Evolutionary conservation across 2,888 invertebrate species (phyloP).

Genomic region (Tenodera sinensis): DNA sequence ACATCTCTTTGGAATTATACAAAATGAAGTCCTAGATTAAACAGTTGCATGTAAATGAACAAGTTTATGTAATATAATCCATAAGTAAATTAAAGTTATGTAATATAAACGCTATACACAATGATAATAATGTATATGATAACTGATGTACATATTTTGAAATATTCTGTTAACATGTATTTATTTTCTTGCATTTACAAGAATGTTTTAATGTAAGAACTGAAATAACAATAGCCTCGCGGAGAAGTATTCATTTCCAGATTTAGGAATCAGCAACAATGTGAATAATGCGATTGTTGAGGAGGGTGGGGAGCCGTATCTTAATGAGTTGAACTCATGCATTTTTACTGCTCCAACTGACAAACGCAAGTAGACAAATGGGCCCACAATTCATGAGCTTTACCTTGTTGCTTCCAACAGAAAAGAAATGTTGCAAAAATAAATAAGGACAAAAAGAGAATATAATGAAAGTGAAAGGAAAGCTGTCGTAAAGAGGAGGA

Average conservation of each 20-base stretch:
- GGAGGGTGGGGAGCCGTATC: not conserved
- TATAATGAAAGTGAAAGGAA: not conserved
- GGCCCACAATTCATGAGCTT: conserved; percentile 2
- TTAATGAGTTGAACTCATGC: not conserved
- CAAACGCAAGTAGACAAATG: conserved; percentile 11
- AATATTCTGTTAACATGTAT: too few species aligned
- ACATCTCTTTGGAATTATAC: too few species aligned
- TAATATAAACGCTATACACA: too few species aligned
- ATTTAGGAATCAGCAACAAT: not conserved
- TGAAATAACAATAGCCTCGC: too few species aligned
- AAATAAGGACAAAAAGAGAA: not conserved
- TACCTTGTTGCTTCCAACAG: not conserved
- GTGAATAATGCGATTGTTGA: not conserved
- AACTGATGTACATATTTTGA: too few species aligned
- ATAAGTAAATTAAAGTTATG: too few species aligned
- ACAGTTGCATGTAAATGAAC: too few species aligned
- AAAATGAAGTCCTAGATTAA: too few species aligned
- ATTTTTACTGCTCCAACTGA: not conserved
- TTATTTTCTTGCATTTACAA: too few species aligned
- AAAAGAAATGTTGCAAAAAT: not conserved
- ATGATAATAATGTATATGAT: too few species aligned
- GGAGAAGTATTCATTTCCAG: not conserved
- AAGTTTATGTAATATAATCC: too few species aligned
- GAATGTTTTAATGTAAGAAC: too few species aligned
- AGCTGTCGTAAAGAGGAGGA: not conserved